phyloP scores from a whole-genome alignment of 1,140 invertebrate genomes.

The Drosophila tsacasi region DNA sequence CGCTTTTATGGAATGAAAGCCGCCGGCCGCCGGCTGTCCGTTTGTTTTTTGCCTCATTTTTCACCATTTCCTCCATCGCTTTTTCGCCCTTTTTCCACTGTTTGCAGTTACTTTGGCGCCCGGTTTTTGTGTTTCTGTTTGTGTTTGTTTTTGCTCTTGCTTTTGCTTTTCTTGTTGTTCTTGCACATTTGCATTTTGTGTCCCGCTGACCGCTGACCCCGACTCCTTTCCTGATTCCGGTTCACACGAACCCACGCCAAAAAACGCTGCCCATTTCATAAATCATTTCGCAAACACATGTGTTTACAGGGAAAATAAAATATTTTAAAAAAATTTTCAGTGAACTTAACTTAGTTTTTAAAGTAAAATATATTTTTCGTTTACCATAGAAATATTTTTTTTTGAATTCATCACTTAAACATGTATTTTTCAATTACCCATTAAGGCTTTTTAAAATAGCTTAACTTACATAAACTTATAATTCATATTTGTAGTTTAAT shows the following conservation, averaged over 20 bases:
- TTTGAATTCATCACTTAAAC: too few species aligned
- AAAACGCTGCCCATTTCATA: conserved; percentile 64
- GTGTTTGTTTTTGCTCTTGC: conserved; percentile 30
- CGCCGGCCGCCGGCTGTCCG: conserved; percentile 21
- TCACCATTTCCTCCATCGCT: neutral
- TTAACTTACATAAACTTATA: neutral
- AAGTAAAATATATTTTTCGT: too few species aligned
- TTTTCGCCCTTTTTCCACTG: conserved; percentile 10
- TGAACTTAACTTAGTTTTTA: neutral
- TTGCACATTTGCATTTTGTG: conserved; percentile 51
- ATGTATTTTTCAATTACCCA: too few species aligned
- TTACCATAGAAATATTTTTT: too few species aligned
- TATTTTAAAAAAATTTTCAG: neutral
- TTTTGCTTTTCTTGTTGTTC: conserved; percentile 21
- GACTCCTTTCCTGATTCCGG: conserved; percentile 23
- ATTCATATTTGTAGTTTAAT: neutral
- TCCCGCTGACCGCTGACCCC: conserved; percentile 22
- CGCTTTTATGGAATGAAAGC: conserved; percentile 56
- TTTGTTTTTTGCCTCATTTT: conserved; percentile 26
- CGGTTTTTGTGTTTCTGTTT: conserved; percentile 1
- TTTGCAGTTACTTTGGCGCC: conserved; percentile 26
- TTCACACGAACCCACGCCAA: conserved; percentile 30
- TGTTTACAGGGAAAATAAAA: neutral
- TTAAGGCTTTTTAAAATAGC: too few species aligned
- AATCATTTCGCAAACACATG: conserved; percentile 63